These are phyloP conservation scores for Drosophila leonis DNA, from an alignment of 2,888 invertebrate species.

Conservation along the genomic window DNA sequence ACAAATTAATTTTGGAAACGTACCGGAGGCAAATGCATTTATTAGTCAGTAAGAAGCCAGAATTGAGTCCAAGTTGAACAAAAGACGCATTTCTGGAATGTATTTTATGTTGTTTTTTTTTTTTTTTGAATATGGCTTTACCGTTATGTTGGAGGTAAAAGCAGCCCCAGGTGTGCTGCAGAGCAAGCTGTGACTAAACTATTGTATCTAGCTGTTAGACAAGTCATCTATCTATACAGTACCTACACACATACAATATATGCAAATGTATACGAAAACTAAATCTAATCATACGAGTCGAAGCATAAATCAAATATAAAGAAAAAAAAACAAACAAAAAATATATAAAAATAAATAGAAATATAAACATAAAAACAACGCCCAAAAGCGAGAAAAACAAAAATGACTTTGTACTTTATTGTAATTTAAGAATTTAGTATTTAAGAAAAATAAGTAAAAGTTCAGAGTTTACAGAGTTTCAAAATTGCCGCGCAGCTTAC, in stretches of 20 bases:
- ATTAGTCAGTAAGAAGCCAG: constrained; percentile 75
- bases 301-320: constrained; percentile 3
- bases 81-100: constrained; percentile 46
- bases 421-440: neutral
- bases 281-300: constrained; percentile 11
- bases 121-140: constrained; percentile 9
- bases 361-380: constrained; percentile 1
- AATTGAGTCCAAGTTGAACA: constrained; percentile 45
- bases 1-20: constrained; percentile 61
- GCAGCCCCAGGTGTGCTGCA: constrained; percentile 61
- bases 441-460: neutral
- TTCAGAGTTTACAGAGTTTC: neutral
- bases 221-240: constrained; percentile 33
- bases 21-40: constrained; percentile 85
- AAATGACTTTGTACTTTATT: neutral
- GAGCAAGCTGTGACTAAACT: constrained; percentile 74
- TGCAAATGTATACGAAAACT: constrained; percentile 48
- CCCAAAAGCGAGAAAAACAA: constrained; percentile 17
- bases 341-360: constrained; percentile 3
- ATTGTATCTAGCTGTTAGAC: constrained; percentile 44
- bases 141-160: constrained; percentile 68
- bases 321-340: constrained; percentile 1
- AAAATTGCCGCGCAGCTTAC: neutral
- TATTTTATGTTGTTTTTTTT: constrained; percentile 30
- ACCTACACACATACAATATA: constrained; percentile 29